A percentile compares a stretch with the other conserved stretches of the same genome.
Evolutionary conservation across 2,888 invertebrate species (phyloP).

Genomic region (Dorcus hopei): DNA sequence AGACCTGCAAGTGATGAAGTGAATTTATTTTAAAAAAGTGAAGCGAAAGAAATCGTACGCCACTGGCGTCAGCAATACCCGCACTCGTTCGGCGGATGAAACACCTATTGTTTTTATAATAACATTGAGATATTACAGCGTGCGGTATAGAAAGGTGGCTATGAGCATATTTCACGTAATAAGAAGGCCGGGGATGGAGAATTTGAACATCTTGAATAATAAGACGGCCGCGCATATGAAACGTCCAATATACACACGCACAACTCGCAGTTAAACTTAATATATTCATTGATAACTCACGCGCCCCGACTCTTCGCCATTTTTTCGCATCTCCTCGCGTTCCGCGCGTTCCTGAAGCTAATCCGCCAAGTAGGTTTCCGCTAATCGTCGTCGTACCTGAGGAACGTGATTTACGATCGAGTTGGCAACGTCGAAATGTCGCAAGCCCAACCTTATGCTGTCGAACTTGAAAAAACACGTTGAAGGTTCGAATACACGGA

Average conservation of each 20-base stretch:
- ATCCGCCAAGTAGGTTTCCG: too few relatives aligned
- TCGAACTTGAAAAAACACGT: too few relatives aligned
- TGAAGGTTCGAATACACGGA: too few relatives aligned
- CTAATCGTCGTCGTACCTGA: too few relatives aligned
- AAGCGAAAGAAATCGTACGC: constrained; percentile 19
- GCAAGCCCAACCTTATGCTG: too few relatives aligned
- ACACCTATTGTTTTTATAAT: constrained; percentile 47
- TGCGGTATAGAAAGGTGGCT: constrained; percentile 48
- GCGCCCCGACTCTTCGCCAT: not conserved
- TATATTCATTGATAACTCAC: not conserved
- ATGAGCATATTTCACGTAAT: constrained; percentile 49
- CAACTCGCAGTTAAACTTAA: not conserved
- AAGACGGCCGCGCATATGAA: constrained; percentile 32
- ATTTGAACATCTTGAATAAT: constrained; percentile 44
- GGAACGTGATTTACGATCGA: too few relatives aligned
- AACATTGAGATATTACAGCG: constrained; percentile 49
- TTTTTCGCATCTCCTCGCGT: not conserved
- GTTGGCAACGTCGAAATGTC: too few relatives aligned
- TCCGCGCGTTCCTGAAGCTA: too few relatives aligned
- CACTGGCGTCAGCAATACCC: constrained; percentile 28
- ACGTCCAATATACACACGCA: not conserved
- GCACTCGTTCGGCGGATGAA: constrained; percentile 19
- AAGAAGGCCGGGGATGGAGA: constrained; percentile 41
- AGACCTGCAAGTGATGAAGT: too few relatives aligned
- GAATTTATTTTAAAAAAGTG: not conserved